A percentile compares a stretch with the other conserved stretches of the same genome.
phyloP scores from a whole-genome alignment of 2,797 vertebrate genomes.

The Siniperca obscura region DNA sequence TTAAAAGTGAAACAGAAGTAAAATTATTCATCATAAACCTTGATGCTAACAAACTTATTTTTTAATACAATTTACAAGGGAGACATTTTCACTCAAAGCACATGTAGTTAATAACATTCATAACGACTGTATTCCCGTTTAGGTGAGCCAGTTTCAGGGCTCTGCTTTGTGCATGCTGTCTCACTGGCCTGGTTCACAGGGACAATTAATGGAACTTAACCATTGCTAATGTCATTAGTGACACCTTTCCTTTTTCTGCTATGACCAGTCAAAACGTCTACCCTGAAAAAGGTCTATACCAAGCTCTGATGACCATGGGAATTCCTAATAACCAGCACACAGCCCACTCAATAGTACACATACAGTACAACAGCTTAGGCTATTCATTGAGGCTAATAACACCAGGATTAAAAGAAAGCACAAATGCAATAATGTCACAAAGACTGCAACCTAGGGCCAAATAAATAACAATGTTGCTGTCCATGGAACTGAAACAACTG shows the following conservation, averaged over 20 bases:
- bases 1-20: not conserved
- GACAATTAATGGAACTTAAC: not conserved
- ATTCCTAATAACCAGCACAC: not conserved
- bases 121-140: not conserved
- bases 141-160: conserved; percentile 5
- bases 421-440: not conserved
- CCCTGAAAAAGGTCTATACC: not conserved
- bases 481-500: not conserved
- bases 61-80: not conserved
- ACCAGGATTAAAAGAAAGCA: not conserved
- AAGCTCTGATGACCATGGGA: not conserved
- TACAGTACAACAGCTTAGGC: not conserved
- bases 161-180: not conserved
- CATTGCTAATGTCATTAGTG: not conserved
- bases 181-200: not conserved
- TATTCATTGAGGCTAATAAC: not conserved
- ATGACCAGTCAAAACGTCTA: not conserved
- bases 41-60: not conserved
- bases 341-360: not conserved
- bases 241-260: not conserved
- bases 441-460: not conserved
- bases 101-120: not conserved
- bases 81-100: conserved; percentile 3
- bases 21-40: not conserved
- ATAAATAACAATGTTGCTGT: not conserved